Conservation (phyloP, 2,113 vertebrate genomes). For the Sturnira hondurensis region DNA sequence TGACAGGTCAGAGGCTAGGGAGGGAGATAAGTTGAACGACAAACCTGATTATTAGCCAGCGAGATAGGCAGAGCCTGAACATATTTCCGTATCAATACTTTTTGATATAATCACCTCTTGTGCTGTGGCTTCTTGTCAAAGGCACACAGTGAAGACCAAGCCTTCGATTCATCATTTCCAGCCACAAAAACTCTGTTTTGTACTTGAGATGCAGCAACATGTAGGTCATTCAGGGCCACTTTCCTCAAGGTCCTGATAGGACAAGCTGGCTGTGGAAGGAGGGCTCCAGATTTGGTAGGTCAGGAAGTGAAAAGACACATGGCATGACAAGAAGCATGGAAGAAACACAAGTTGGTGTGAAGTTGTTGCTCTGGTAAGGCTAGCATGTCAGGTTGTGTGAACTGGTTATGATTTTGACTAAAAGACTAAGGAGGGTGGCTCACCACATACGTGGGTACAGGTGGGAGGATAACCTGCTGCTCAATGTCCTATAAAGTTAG, state of each 20-base stretch:
- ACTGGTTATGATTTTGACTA: background rate
- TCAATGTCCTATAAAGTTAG: background rate
- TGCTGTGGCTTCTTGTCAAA: background rate
- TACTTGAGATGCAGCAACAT: background rate
- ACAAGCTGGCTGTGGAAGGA: fast-evolving
- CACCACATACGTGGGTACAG: fast-evolving
- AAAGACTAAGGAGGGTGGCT: background rate
- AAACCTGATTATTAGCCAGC: background rate
- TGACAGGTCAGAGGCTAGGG: background rate
- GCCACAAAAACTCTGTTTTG: background rate
- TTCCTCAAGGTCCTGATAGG: background rate
- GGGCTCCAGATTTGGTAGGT: background rate
- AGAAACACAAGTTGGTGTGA: background rate
- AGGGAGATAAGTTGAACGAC: background rate
- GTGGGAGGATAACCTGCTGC: background rate
- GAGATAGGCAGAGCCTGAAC: background rate
- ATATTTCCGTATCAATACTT: background rate
- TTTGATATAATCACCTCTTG: background rate
- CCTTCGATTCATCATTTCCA: background rate
- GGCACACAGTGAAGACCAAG: fast-evolving
- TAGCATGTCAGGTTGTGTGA: too few relatives aligned
- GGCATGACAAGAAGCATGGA: background rate
- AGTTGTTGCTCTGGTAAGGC: background rate
- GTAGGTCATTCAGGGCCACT: background rate
- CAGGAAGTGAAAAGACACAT: background rate